phyloP scores from a whole-genome alignment of 23 tunicate species.

The Botrylloides violaceus region DNA sequence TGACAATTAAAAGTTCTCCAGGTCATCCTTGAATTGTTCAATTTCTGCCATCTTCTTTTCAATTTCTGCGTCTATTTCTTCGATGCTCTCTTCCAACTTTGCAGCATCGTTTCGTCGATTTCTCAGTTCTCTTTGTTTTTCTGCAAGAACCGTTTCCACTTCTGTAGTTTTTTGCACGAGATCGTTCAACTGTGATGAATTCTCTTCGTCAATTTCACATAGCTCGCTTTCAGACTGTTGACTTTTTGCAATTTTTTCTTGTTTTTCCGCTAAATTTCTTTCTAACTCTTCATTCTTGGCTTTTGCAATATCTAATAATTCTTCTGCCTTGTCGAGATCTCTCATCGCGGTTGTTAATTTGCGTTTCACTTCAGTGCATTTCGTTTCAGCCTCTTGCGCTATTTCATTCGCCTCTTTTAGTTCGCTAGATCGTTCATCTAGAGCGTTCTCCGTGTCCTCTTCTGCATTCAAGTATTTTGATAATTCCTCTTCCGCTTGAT shows the following conservation, averaged over 20 bases:
- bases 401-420: neutral
- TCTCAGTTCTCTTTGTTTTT: neutral
- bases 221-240: neutral
- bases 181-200: neutral
- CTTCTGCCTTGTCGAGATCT: neutral
- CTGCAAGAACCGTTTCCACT: neutral
- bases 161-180: neutral
- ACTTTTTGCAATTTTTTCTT: neutral
- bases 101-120: too few species aligned
- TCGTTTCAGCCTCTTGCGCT: neutral
- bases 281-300: neutral
- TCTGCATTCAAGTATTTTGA: neutral
- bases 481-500: neutral
- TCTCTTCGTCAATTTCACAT: neutral
- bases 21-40: too few species aligned
- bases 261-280: neutral
- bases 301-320: neutral
- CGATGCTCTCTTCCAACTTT: too few species aligned
- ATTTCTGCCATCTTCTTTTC: too few species aligned
- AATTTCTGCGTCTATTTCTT: too few species aligned
- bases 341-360: neutral
- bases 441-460: neutral
- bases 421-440: neutral
- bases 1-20: too few species aligned
- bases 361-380: neutral